Evolutionary conservation across 2,888 invertebrate genomes (phyloP), one percentile per base, ranked within the genome.

Genomic region (Orchesella flavescens): DNA sequence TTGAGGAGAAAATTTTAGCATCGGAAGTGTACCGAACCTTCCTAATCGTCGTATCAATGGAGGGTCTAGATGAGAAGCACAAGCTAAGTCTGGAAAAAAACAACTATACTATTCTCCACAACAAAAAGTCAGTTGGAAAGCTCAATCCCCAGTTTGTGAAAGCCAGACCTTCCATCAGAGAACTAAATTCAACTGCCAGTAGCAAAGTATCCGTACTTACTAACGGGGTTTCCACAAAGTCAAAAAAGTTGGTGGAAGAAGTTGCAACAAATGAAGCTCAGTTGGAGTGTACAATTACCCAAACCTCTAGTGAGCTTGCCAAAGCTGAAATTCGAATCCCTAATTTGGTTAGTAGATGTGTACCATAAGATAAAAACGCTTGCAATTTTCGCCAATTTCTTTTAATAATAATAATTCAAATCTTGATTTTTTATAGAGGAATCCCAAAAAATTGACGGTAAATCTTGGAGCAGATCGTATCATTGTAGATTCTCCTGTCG

Each of bases 1-100:
- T 89, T 63, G 84, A 85, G 19, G 86, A 88, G 49, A 90, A 90
- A 84, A 89, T 91, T 53, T 79, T 89, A 63, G 88, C 86, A 7
- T 91, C 90, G 78, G 89, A 90, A 72, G 87, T 91, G 12, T 90
- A 91, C 86, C 89, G 89, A 79, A 90, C 90, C 13, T 92, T 91
- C 86, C 89, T 91, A 79, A 88, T 91, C 17, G 89, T 90, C 2
- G 89, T 91, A 2, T 89, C 89, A 15, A 87, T 91, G 79, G 91
- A 91, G 87, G 91, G 91, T 0, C 84, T 92, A 5, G 91, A 91
- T 79, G 89, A 89, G 74, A 91, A 91, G 89, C 90, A 90, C 87
- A 89, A 89, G 34, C 84, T 90, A 19, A 84, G 88, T 71, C 86
- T 91, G 21, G 89, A 89, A 81, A 89, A 90, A 89, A 89, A 90